Base-by-base conservation (phyloP, 2,888 invertebrate species). In the Cancer borealis region DNA sequence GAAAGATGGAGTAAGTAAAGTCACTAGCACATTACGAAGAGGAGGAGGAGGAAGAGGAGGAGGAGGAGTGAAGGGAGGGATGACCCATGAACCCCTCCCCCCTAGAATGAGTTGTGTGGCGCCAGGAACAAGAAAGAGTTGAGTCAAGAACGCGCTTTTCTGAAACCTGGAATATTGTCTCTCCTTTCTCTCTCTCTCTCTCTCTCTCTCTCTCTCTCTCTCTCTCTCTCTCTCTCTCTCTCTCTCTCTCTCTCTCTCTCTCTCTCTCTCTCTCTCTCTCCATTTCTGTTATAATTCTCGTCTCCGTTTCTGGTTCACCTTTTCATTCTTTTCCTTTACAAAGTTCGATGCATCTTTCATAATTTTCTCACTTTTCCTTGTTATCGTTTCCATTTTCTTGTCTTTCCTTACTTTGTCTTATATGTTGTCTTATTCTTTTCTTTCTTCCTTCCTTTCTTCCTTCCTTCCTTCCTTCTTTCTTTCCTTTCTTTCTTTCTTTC, bases 41-140 rank as follows among this genome's bases (percentile, higher is more conserved):
- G 30, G 79, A 30, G 30, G 79, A 79, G 79, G 79, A 30, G 73
- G 79, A 30, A 30, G 79, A 79, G 49, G 89, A 26, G 66, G 26
- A 26, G 26, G 26, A 79, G 17, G 26, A 79, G 79, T 2, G 12
- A 26, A n/a, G 49, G 30, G 21, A 3, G 89, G 0, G 10, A 79
- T 79, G 79, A 79, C 79, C 79, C 30, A 30, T 30, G 79, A 79
- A 12, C 79, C 79, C 30, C 30, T 6, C 30, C 30, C 79, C 79
- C 10, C 79, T 1, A 66, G 39, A 8, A n/a, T 26, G 89, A 46
- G 89, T 26, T 47, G 30, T 47, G 26, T 47, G 30, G 89, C 26
- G 89, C n/a, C 47, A 88, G 49, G 47, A 88, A 47, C 88, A 88
- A 88, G 49, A 49, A 88, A 88, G 88, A 88, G 8, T 88, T 46